Base-by-base conservation (phyloP, 2,797 vertebrate species). In the Lindbergichthys nudifrons region DNA sequence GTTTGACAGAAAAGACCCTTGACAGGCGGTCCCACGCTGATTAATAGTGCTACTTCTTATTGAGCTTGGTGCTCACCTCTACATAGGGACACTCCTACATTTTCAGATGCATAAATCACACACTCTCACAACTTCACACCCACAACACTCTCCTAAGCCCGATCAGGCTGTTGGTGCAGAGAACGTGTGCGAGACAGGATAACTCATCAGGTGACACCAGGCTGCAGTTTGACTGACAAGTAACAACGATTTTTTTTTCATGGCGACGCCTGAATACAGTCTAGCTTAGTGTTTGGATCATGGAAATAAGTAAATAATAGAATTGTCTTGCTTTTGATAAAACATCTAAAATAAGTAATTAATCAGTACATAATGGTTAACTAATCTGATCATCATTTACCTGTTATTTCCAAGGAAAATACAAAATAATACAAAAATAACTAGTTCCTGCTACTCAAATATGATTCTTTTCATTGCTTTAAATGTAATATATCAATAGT, bases 21-120 rank as follows among this genome's bases (percentile, higher is more conserved):
- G 82, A 64, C 39, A 10, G 46, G 1, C 61, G 79, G 1, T 13
- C 32, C 8, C 43, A 4, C 12, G 19, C 52, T 82, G 79, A 80
- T 88, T 62, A 82, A 82, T 83, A 79, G 63, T 48, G 70, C 57
- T 70, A 53, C 81, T 84, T 88, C 76, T 78, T 42, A 46, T 86
- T 88, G 80, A 70, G 68, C 62, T 58, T 0, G 10, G 18, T n/a
- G 69, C 46, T 73, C 57, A 51, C 68, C 53, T 68, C 39, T 45
- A 60, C 23, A 12, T 30, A 1, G 30, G 46, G 59, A 47, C 41
- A 39, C 54, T 82, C 62, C 42, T 74, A 11, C 52, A 42, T 73
- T 65, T 63, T 61, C 19, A 18, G 14, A 47, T 72, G 65, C 57
- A 79, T 64, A 61, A 58, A 81, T 75, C 61, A 54, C 64, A 47